Evolutionary conservation across 2,797 vertebrate genomes (phyloP).

Genomic region (Myoxocephalus aenaeus): DNA sequence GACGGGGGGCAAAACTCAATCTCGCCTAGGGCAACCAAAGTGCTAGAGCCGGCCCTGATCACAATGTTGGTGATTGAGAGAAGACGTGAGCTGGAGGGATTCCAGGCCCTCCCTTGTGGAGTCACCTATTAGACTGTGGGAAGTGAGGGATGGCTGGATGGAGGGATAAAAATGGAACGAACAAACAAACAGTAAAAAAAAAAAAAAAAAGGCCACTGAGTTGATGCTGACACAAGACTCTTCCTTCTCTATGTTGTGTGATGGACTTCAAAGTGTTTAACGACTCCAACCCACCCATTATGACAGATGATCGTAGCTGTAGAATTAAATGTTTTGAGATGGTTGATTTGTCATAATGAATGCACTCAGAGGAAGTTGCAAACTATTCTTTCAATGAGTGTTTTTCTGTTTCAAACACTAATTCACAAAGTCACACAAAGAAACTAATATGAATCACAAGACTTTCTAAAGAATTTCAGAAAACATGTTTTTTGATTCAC

Average conservation of each 20-base stretch:
- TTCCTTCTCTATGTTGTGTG: constrained; percentile 48
- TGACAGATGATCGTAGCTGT: constrained; percentile 5
- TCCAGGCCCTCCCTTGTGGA: constrained; percentile 40
- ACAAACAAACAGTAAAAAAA: constrained; percentile 60
- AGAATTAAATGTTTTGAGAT: constrained; percentile 4
- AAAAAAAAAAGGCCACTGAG: constrained; percentile 10
- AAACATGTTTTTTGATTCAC: constrained; percentile 8
- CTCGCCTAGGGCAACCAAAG: no score
- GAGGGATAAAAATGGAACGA: constrained; percentile 58
- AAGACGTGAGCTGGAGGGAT: constrained; percentile 41
- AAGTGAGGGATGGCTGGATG: constrained; percentile 44
- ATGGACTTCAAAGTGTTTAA: constrained; percentile 22
- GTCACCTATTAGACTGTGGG: constrained; percentile 65
- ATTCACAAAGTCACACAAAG: constrained; percentile 15
- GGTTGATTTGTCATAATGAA: constrained; percentile 23
- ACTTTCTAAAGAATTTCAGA: constrained; percentile 22
- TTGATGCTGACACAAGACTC: constrained; percentile 30
- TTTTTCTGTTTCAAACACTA: not conserved
- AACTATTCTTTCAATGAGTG: constrained; percentile 32
- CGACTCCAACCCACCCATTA: not conserved
- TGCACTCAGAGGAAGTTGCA: constrained; percentile 28
- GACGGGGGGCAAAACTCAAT: no score
- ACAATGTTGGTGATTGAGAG: constrained; percentile 24
- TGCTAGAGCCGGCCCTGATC: no score
- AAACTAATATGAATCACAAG: constrained; percentile 14